These are phyloP conservation scores for Pyxicephalus adspersus DNA, from an alignment of 2,113 vertebrate species.

Conservation along the genomic window DNA sequence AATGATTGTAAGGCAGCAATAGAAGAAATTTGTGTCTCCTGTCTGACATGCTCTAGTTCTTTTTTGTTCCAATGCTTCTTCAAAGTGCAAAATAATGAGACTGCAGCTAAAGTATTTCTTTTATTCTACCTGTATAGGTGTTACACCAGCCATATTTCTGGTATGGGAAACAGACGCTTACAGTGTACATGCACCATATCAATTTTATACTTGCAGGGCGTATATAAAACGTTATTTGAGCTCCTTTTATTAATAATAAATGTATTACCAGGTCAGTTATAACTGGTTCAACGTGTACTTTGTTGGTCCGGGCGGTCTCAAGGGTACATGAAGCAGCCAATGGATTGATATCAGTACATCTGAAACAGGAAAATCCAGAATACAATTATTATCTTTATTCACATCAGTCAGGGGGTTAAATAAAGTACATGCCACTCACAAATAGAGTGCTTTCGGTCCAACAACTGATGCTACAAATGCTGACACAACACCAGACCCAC, in stretches of 20 bases:
- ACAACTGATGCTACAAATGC: constrained; percentile 86
- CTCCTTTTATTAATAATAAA: neutral
- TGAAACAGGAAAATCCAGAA: constrained; percentile 61
- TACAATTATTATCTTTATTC: neutral
- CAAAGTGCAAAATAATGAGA: too few relatives aligned
- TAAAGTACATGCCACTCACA: constrained; percentile 75
- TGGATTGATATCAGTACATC: constrained; percentile 91
- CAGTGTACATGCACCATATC: too few relatives aligned
- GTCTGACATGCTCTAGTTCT: too few relatives aligned
- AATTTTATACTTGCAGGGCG: too few relatives aligned
- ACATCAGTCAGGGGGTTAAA: neutral
- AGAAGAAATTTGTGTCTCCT: too few relatives aligned
- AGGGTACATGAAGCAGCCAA: constrained; percentile 82
- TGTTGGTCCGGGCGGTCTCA: constrained; percentile 81
- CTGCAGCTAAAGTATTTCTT: too few relatives aligned
- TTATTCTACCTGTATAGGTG: too few relatives aligned
- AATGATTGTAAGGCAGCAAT: too few relatives aligned
- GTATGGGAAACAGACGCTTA: too few relatives aligned
- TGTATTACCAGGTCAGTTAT: constrained; percentile 87
- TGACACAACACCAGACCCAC: constrained; percentile 90
- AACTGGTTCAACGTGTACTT: constrained; percentile 81
- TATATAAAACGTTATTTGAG: too few relatives aligned
- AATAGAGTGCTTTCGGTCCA: constrained; percentile 79
- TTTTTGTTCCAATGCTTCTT: too few relatives aligned
- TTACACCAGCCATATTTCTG: too few relatives aligned